Percentiles rank a stretch among this genome's conserved stretches.
These are phyloP conservation scores for Meghimatium bilineatum DNA, from an alignment of 2,888 invertebrate genomes.

Conservation along the genomic window DNA sequence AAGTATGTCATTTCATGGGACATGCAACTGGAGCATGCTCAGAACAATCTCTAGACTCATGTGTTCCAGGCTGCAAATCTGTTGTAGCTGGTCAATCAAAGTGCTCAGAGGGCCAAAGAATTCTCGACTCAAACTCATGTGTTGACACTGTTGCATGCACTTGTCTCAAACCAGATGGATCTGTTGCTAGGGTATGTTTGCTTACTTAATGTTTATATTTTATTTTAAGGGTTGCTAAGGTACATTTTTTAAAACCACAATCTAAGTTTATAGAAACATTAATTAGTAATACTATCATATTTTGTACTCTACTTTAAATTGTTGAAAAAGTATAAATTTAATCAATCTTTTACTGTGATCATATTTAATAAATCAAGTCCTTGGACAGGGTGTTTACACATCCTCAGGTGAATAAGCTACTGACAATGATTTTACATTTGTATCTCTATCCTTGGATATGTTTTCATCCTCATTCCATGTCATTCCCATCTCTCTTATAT, in stretches of 20 bases:
- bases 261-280: neutral
- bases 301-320: too few species aligned
- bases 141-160: conserved; percentile 86
- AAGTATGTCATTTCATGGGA: conserved; percentile 80
- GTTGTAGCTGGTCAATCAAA: conserved; percentile 18
- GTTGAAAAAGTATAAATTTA: too few species aligned
- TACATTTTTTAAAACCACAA: neutral
- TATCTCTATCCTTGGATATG: too few species aligned
- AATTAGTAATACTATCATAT: too few species aligned
- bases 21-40: conserved; percentile 58
- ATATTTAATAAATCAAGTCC: too few species aligned
- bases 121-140: conserved; percentile 82
- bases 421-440: too few species aligned
- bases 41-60: conserved; percentile 62
- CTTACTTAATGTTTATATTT: neutral
- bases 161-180: conserved; percentile 84
- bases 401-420: too few species aligned
- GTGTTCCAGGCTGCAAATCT: conserved; percentile 69
- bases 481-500: too few species aligned
- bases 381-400: too few species aligned
- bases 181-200: conserved; percentile 81
- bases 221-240: neutral
- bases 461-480: too few species aligned
- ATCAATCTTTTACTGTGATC: too few species aligned
- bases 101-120: conserved; percentile 1